Conservation (phyloP, 2,113 vertebrate genomes). For the Ammodramus savannarum region DNA sequence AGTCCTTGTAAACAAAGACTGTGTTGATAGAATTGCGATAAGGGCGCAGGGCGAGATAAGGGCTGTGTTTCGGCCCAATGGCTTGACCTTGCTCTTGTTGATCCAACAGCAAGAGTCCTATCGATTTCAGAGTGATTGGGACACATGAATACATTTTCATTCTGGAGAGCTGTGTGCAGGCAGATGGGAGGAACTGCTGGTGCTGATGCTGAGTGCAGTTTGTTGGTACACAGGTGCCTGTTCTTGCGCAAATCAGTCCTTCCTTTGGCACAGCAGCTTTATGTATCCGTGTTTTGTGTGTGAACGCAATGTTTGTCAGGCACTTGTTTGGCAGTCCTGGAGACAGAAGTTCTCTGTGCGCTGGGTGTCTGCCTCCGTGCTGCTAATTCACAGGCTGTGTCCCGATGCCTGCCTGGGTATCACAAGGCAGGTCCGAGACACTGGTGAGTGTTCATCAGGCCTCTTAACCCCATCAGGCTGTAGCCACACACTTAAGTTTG, state of each 20-base stretch:
- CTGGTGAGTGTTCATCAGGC: not conserved
- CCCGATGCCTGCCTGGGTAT: not conserved
- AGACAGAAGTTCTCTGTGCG: not conserved
- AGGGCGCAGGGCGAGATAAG: not conserved
- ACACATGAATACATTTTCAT: not conserved
- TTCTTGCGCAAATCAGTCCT: not conserved
- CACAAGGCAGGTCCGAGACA: not conserved
- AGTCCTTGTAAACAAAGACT: slow-evolving; percentile 34
- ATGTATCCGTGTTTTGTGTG: slow-evolving; percentile 39
- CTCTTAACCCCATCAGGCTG: slow-evolving; percentile 21
- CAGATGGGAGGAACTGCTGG: slow-evolving; percentile 41
- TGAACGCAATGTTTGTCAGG: slow-evolving; percentile 40
- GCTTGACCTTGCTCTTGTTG: slow-evolving; percentile 39
- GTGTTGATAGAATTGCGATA: not conserved
- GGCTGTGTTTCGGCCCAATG: not conserved
- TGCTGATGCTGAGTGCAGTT: slow-evolving; percentile 4
- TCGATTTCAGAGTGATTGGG: not conserved
- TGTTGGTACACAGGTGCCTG: slow-evolving; percentile 44
- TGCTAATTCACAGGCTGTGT: not conserved
- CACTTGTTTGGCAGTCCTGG: slow-evolving; percentile 8
- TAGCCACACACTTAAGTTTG: not conserved
- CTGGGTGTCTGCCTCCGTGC: not conserved
- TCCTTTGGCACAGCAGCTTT: slow-evolving; percentile 27
- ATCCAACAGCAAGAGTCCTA: not conserved
- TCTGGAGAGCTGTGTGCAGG: not conserved